Conservation (phyloP, 2,888 invertebrate species). For the Pheosia tremula region DNA sequence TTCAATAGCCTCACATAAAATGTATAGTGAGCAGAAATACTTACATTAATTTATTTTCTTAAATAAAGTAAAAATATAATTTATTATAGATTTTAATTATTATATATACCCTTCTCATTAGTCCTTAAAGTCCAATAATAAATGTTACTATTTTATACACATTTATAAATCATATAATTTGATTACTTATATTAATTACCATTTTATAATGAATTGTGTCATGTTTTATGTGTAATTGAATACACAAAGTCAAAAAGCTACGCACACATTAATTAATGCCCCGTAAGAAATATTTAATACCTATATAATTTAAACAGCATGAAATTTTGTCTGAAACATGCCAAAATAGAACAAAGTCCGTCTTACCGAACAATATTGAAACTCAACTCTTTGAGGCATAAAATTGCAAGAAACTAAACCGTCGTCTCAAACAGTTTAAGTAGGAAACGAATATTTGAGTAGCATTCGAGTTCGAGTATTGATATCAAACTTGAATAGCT, state of each 20-base stretch:
- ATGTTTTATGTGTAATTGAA: conserved; percentile 33
- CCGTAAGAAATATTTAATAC: conserved; percentile 16
- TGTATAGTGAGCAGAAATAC: neutral
- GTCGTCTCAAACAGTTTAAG: no score
- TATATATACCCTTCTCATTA: conserved; percentile 41
- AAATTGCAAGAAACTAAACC: no score
- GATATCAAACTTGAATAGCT: no score
- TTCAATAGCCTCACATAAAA: neutral
- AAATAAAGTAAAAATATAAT: neutral
- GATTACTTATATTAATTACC: neutral
- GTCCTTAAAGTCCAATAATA: conserved; percentile 29
- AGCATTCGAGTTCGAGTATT: no score
- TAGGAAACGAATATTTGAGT: no score
- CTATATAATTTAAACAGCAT: conserved; percentile 9
- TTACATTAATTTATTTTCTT: neutral
- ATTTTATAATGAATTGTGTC: conserved; percentile 26
- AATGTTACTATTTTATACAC: conserved; percentile 35
- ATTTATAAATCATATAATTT: conserved; percentile 18
- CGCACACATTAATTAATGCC: conserved; percentile 17
- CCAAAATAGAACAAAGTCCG: conserved; percentile 2
- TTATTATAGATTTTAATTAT: conserved; percentile 1
- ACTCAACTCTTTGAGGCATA: no score
- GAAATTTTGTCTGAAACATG: conserved; percentile 14
- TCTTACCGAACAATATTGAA: conserved; percentile 6
- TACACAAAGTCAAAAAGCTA: conserved; percentile 24